These are phyloP conservation scores for Conopomorpha cramerella DNA, from an alignment of 1,140 invertebrate species.

Conservation along the genomic window DNA sequence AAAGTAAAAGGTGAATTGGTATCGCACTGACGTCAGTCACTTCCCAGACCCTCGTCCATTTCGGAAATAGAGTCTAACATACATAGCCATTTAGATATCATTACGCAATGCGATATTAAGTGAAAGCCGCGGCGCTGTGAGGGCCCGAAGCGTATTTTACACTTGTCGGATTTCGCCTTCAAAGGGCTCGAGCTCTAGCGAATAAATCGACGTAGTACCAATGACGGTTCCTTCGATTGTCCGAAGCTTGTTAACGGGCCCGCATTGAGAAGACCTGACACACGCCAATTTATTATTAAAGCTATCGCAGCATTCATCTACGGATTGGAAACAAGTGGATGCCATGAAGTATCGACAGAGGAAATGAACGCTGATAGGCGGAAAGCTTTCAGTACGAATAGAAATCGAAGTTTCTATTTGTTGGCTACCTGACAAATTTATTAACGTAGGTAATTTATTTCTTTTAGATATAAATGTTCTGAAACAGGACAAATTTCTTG, in stretches of 20 bases:
- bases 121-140: slow-evolving; percentile 7
- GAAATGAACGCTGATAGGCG: no score
- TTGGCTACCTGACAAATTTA: no score
- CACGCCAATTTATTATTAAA: slow-evolving; percentile 1
- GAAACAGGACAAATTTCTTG: no score
- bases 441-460: no score
- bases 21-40: no score
- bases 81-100: no score
- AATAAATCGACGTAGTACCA: slow-evolving; percentile 6
- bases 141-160: slow-evolving; percentile 9
- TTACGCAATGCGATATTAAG: background rate
- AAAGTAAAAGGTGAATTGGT: no score
- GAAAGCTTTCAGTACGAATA: no score
- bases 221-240: background rate
- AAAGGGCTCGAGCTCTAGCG: slow-evolving; percentile 13
- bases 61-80: no score
- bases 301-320: slow-evolving; percentile 9
- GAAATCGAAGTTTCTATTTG: no score
- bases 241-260: background rate
- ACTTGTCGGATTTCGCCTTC: slow-evolving; percentile 20
- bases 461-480: no score
- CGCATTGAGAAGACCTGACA: background rate
- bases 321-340: slow-evolving; percentile 5
- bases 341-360: slow-evolving; percentile 1
- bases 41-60: no score